These are phyloP conservation scores for Nesoenas mayeri DNA, from an alignment of 2,113 vertebrate genomes.

Conservation along the genomic window DNA sequence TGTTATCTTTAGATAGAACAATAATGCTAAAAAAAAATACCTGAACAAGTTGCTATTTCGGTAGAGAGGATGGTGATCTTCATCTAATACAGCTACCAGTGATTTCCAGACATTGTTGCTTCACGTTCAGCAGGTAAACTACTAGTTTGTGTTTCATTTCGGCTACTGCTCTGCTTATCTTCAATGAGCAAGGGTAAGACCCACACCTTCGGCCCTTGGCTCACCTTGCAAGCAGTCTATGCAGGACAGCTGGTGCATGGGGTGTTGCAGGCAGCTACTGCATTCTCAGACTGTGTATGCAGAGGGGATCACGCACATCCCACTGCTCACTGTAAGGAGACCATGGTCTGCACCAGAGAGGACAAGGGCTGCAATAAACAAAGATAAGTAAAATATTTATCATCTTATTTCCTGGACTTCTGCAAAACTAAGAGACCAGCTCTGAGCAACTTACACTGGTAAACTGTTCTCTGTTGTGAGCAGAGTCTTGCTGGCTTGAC, in stretches of 20 bases:
- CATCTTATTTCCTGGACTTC: not conserved
- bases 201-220: not conserved
- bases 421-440: not conserved
- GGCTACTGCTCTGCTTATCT: not conserved
- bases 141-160: not conserved
- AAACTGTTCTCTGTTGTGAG: not conserved
- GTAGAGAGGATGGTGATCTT: not conserved
- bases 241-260: not conserved
- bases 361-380: not conserved
- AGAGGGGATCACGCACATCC: fast-evolving
- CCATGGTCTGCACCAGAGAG: not conserved
- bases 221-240: not conserved
- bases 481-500: not conserved
- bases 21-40: not conserved
- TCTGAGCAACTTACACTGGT: not conserved
- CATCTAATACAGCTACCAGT: not conserved
- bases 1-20: not conserved
- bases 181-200: not conserved
- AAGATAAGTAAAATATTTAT: not conserved
- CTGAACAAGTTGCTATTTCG: not conserved
- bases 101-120: not conserved
- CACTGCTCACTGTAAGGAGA: not conserved
- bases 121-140: not conserved
- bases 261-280: not conserved
- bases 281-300: not conserved